Conservation (phyloP, 2,888 invertebrate species). For the Spialia ferax region DNA sequence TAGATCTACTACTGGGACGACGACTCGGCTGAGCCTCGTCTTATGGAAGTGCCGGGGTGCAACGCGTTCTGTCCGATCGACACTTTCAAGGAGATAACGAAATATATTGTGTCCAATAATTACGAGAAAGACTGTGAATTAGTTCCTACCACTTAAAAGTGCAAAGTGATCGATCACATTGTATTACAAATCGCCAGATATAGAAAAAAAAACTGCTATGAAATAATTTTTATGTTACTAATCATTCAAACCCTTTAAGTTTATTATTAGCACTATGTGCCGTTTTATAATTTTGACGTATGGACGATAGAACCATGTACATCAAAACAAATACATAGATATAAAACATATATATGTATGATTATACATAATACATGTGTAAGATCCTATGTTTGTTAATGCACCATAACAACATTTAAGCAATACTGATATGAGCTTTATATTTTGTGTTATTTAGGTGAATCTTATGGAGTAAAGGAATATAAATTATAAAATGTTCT, state of each 20-base stretch:
- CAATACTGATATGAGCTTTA: constrained; percentile 35
- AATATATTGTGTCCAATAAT: constrained; percentile 73
- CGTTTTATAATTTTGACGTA: background rate
- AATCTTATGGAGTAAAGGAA: constrained; percentile 51
- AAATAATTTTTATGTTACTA: constrained; percentile 1
- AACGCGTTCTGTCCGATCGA: constrained; percentile 82
- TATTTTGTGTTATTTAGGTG: constrained; percentile 60
- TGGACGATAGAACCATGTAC: background rate
- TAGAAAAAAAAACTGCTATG: background rate
- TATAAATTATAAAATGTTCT: constrained; percentile 49
- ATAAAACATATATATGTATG: background rate
- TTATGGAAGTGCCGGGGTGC: constrained; percentile 85
- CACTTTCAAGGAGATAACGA: constrained; percentile 78
- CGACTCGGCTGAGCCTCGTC: constrained; percentile 77
- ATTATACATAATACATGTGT: constrained; percentile 19
- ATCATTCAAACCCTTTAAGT: background rate
- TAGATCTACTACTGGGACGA: constrained; percentile 86
- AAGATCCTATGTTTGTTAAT: constrained; percentile 7
- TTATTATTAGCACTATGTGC: background rate
- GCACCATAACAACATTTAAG: constrained; percentile 21
- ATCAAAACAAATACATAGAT: background rate
- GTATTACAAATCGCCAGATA: background rate
- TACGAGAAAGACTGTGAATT: constrained; percentile 77
- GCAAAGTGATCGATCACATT: constrained; percentile 12
- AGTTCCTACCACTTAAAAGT: constrained; percentile 56